Base-by-base conservation (phyloP, 1,140 invertebrate genomes). In the Megalopta genalis region DNA sequence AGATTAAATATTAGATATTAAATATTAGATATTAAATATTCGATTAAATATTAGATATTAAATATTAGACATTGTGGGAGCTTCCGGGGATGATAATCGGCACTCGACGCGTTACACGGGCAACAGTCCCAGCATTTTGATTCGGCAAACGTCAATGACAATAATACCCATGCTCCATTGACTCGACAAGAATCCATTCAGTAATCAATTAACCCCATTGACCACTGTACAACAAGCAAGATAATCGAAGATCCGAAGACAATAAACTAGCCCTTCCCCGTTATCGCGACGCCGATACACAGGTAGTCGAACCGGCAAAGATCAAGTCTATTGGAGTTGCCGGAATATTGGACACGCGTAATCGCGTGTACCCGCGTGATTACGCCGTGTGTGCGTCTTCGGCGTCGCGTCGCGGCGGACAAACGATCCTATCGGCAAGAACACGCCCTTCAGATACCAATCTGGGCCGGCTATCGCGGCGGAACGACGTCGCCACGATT, bases 401-500 rank as follows among this genome's bases (percentile, higher is more conserved):
- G 32, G 4, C 32, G 57, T 21, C 21, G 59, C 46, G n/a, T n/a
- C 27, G 46, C 12, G 42, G 25, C 52, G 57, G 67, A 78, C 69
- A 77, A 78, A 78, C 77, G 62, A 79, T 72, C 63, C 68, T 73
- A 84, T 84, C 63, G 82, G 46, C 42, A 59, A 77, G 63, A 84
- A 66, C 54, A 52, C 63, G 62, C 62, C 70, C 64, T 74, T 57
- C 42, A 8, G 65, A 81, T 81, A 74, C n/a, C 25, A 81, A 85
- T 85, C 82, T 73, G 59, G 46, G 21, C 16, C 54, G 62, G 78
- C 81, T 74, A 78, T 85, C 73, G 52, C 21, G 18, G 18, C 10
- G 54, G 21, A n/a, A 39, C 52, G 52, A 59, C 52, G 16, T 46
- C 12, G 18, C 16, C 32, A 65, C 65, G 42, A 79, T 79, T 74